Evolutionary conservation across 2,113 vertebrate genomes (phyloP).

Genomic region (Struthio camelus): DNA sequence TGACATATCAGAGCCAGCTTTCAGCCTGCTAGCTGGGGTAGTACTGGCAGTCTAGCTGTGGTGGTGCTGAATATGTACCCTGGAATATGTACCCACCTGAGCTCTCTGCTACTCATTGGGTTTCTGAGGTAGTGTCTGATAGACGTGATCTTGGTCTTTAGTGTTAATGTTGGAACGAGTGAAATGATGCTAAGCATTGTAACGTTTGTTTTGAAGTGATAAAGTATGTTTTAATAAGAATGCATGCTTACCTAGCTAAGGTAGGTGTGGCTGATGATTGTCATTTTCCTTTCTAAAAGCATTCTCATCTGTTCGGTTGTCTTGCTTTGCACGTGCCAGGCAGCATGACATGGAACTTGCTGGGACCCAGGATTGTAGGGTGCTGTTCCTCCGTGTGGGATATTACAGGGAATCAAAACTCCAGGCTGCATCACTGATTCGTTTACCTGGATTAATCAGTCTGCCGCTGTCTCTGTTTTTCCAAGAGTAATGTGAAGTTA

Average conservation of each 20-base stretch:
- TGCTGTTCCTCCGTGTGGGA: slow-evolving; percentile 2
- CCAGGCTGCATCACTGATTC: neutral
- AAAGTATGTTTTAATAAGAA: neutral
- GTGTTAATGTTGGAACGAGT: neutral
- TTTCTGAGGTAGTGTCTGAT: neutral
- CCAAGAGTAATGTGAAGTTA: slow-evolving; percentile 40
- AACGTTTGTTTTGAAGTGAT: neutral
- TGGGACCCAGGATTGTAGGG: neutral
- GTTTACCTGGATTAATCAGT: slow-evolving; percentile 40
- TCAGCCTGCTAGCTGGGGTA: neutral
- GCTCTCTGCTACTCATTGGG: neutral
- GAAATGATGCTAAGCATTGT: neutral
- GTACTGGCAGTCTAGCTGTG: neutral
- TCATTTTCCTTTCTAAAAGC: neutral
- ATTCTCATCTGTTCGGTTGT: neutral
- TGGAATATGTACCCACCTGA: neutral
- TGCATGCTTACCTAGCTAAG: neutral
- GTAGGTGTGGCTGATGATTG: neutral
- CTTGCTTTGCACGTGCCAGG: neutral
- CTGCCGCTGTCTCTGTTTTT: slow-evolving; percentile 55
- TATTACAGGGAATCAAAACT: neutral
- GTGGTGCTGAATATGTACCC: neutral
- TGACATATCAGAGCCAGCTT: neutral
- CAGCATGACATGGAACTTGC: neutral
- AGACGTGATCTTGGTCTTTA: neutral